A percentile compares a stretch with the other conserved stretches of the same genome.
phyloP scores from a whole-genome alignment of 2,113 vertebrate genomes.

The Chlorocebus sabaeus region DNA sequence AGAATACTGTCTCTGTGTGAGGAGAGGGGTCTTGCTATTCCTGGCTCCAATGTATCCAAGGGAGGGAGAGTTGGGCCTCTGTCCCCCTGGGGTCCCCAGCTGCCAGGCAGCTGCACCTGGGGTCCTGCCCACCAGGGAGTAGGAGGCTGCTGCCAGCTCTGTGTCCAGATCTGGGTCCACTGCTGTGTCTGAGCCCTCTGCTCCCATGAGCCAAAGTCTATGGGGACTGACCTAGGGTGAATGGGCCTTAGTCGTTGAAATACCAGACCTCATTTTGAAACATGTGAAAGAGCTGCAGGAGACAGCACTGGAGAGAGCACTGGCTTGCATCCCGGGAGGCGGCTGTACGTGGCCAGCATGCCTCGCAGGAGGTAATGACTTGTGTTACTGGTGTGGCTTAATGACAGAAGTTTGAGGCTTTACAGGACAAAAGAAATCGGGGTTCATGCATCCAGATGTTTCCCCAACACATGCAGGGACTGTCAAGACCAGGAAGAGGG shows the following conservation, averaged over 20 bases:
- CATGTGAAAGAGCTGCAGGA: neutral
- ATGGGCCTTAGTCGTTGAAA: neutral
- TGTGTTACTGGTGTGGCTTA: rapidly evolving
- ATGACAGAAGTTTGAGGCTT: neutral
- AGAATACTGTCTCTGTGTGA: neutral
- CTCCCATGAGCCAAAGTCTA: neutral
- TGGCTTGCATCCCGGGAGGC: neutral
- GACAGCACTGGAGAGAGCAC: neutral
- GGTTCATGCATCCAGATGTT: neutral
- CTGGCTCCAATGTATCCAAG: too few relatives aligned
- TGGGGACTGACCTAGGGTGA: too few relatives aligned
- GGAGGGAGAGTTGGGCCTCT: too few relatives aligned
- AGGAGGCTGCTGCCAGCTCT: neutral
- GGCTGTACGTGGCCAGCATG: rapidly evolving
- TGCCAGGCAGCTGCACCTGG: neutral
- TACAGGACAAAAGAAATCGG: rapidly evolving
- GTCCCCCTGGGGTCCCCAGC: neutral
- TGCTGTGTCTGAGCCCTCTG: neutral
- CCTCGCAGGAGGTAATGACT: neutral
- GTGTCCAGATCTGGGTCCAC: neutral
- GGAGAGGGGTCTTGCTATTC: neutral
- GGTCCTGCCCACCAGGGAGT: neutral
- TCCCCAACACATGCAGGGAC: neutral
- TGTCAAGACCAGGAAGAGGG: neutral
- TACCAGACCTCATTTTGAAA: neutral